Conservation (phyloP, 2,888 invertebrate species). For the Chrysotoxum bicinctum region DNA sequence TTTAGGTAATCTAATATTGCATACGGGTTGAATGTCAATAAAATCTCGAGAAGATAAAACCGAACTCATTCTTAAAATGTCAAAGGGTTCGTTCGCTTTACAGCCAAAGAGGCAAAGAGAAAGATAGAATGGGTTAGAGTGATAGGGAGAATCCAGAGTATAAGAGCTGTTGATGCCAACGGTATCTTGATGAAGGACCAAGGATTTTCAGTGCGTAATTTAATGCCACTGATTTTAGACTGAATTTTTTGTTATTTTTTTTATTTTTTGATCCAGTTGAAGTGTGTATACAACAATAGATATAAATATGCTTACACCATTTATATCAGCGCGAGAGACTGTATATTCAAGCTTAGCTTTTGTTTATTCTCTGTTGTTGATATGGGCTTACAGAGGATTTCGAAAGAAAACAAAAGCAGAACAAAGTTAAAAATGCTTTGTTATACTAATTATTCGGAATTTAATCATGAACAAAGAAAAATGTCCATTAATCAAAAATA, state of each 20-base stretch:
- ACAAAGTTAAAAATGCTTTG: constrained; percentile 29
- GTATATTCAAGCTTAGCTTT: neutral
- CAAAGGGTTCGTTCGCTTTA: constrained; percentile 32
- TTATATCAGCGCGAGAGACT: neutral
- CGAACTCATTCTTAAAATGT: constrained; percentile 62
- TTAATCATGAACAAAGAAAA: constrained; percentile 18
- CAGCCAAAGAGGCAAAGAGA: neutral
- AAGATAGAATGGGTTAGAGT: too few species aligned
- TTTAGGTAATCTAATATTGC: constrained; percentile 61
- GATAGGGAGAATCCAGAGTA: neutral
- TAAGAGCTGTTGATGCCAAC: constrained; percentile 40
- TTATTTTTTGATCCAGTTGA: neutral
- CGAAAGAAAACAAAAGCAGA: neutral
- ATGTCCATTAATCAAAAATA: constrained; percentile 29
- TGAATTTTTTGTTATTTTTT: neutral
- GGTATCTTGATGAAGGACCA: constrained; percentile 52
- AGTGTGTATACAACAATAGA: constrained; percentile 3
- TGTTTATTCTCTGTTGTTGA: constrained; percentile 21
- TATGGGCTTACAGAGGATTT: constrained; percentile 18
- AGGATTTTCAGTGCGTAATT: constrained; percentile 52
- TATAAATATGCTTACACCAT: constrained; percentile 1
- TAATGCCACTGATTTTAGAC: constrained; percentile 52
- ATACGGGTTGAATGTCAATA: constrained; percentile 69
- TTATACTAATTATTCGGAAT: constrained; percentile 23
- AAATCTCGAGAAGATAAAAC: constrained; percentile 64